phyloP scores from a whole-genome alignment of 1,140 invertebrate genomes.

The Meteorus sp. region DNA sequence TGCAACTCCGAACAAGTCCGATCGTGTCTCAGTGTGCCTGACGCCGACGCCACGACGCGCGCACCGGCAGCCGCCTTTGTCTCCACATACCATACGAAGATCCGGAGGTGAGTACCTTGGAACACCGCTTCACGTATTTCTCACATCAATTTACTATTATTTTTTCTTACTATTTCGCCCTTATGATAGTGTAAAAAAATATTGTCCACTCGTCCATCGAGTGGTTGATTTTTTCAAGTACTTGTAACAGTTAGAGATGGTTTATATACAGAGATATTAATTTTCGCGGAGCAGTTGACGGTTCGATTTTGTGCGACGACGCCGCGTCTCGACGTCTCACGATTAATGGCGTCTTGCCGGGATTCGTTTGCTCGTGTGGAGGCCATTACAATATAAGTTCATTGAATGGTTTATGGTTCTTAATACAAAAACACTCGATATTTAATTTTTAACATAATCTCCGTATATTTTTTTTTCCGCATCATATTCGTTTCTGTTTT shows the following conservation, averaged over 20 bases:
- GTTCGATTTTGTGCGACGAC: slow-evolving; percentile 21
- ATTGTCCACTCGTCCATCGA: slow-evolving; percentile 1
- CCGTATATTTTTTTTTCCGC: slow-evolving; percentile 8
- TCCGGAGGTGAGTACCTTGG: slow-evolving; percentile 22
- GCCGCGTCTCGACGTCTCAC: slow-evolving; percentile 21
- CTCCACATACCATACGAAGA: slow-evolving; percentile 21
- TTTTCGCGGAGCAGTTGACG: slow-evolving; percentile 10
- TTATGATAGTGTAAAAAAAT: slow-evolving; percentile 5
- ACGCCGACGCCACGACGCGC: slow-evolving; percentile 24
- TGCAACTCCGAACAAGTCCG: slow-evolving; percentile 21
- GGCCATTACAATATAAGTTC: too few relatives aligned
- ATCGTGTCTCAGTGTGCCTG: slow-evolving; percentile 21
- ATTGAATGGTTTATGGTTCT: too few relatives aligned
- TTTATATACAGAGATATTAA: slow-evolving; percentile 27
- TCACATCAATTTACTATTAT: neutral
- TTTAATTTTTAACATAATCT: neutral
- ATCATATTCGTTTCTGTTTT: neutral
- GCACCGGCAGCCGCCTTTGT: slow-evolving; percentile 28
- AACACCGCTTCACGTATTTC: neutral
- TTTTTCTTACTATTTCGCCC: neutral
- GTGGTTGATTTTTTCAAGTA: neutral
- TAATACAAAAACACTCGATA: too few relatives aligned
- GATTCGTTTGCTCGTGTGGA: too few relatives aligned
- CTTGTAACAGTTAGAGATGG: neutral
- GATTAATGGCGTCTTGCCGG: slow-evolving; percentile 25